Percentiles rank a stretch among this genome's conserved stretches.
Conservation (phyloP, 2,888 invertebrate species). For the Harmothoe impar region DNA sequence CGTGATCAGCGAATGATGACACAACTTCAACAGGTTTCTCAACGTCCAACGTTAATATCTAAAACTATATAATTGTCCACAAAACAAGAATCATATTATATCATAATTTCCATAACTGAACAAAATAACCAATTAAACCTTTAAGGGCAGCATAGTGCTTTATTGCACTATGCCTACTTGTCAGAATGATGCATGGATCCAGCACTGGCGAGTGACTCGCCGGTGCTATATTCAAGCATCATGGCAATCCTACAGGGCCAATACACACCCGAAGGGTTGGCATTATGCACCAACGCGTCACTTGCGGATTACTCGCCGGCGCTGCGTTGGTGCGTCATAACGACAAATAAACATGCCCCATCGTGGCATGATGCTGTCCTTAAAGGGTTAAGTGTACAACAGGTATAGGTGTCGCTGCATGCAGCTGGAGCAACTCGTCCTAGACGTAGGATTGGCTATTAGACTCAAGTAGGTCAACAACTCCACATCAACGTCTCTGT, state of each 20-base stretch:
- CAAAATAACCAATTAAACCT: background rate
- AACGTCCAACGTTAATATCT: conserved; percentile 33
- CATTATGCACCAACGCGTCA: too few relatives aligned
- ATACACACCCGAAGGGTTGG: too few relatives aligned
- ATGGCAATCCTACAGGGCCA: too few relatives aligned
- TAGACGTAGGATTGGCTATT: background rate
- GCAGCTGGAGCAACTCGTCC: background rate
- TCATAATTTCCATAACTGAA: background rate
- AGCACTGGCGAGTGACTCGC: too few relatives aligned
- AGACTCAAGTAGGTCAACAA: conserved; percentile 4
- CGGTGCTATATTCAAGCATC: too few relatives aligned
- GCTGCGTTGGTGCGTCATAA: too few relatives aligned
- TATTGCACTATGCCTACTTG: too few relatives aligned
- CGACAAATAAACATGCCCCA: too few relatives aligned
- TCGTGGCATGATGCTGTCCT: too few relatives aligned
- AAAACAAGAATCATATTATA: conserved; percentile 31
- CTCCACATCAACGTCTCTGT: background rate
- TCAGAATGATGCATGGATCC: too few relatives aligned
- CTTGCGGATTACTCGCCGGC: too few relatives aligned
- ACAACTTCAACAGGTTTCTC: conserved; percentile 28
- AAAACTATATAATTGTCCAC: conserved; percentile 9
- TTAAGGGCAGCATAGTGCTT: too few relatives aligned
- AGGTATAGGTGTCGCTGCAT: background rate
- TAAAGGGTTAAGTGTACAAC: conserved; percentile 16
- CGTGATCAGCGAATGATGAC: conserved; percentile 2